Conservation (phyloP, 2,113 vertebrate species). For the Thunnus thynnus region DNA sequence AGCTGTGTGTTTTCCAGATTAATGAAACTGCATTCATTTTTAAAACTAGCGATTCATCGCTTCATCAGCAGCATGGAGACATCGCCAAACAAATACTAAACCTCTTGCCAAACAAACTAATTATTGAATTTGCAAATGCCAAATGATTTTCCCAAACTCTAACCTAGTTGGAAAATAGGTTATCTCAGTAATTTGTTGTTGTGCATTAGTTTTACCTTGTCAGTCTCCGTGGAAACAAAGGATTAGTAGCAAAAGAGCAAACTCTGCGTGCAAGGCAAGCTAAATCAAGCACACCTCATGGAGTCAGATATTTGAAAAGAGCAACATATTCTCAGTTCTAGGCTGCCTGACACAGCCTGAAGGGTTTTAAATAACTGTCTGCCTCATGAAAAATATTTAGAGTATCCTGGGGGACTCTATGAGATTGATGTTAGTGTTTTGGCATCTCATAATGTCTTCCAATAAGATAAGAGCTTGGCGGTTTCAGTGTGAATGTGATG, state of each 20-base stretch:
- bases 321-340: slow-evolving; percentile 49
- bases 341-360: slow-evolving; percentile 62
- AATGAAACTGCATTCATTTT: slow-evolving; percentile 36
- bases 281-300: slow-evolving; percentile 51
- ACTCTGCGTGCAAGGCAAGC: slow-evolving; percentile 36
- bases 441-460: slow-evolving; percentile 74
- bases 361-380: slow-evolving; percentile 77
- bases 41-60: slow-evolving; percentile 5
- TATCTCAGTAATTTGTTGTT: slow-evolving; percentile 13
- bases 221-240: slow-evolving; percentile 55
- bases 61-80: slow-evolving; percentile 41
- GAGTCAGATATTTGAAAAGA: slow-evolving; percentile 62
- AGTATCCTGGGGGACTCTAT: slow-evolving; percentile 61
- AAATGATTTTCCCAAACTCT: slow-evolving; percentile 10
- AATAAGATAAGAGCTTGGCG: slow-evolving; percentile 74
- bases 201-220: slow-evolving; percentile 31
- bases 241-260: slow-evolving; percentile 55
- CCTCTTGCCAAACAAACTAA: slow-evolving; percentile 1
- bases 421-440: slow-evolving; percentile 77
- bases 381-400: slow-evolving; percentile 75
- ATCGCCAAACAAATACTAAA: slow-evolving; percentile 37
- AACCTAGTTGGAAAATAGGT: slow-evolving; percentile 13
- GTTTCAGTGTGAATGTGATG: slow-evolving; percentile 67
- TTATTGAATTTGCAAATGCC: slow-evolving; percentile 1
- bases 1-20: slow-evolving; percentile 25